These are phyloP conservation scores for Crotalus helleri DNA, from an alignment of 2,113 vertebrate genomes.

Conservation along the genomic window DNA sequence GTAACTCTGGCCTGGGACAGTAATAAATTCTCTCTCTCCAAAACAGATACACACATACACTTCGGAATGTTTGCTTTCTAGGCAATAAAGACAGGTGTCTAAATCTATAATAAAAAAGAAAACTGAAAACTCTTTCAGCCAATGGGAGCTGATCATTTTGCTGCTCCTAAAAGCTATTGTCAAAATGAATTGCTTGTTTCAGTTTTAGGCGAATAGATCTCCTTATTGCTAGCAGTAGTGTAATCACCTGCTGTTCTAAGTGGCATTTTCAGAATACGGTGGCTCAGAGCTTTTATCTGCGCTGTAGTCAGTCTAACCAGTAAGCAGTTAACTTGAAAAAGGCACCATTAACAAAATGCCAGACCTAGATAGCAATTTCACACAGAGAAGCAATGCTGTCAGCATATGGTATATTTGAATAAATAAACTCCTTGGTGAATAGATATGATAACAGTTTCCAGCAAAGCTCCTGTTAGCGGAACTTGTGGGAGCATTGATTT, in stretches of 20 bases:
- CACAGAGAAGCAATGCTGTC: conserved; percentile 37
- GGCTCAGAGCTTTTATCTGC: conserved; percentile 48
- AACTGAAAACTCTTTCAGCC: background rate
- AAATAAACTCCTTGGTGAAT: conserved; percentile 21
- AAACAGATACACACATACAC: background rate
- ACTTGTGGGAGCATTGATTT: conserved; percentile 1
- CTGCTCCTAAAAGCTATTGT: conserved; percentile 15
- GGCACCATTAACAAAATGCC: conserved; percentile 42
- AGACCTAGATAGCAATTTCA: conserved; percentile 46
- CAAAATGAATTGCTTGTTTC: conserved; percentile 35
- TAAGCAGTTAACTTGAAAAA: conserved; percentile 50
- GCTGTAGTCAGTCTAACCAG: conserved; percentile 53
- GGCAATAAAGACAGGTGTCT: background rate
- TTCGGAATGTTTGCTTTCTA: background rate
- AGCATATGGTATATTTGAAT: conserved; percentile 30
- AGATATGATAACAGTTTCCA: background rate
- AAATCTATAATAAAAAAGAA: background rate
- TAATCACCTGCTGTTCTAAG: conserved; percentile 44
- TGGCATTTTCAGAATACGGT: conserved; percentile 39
- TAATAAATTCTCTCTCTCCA: background rate
- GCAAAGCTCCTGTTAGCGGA: background rate
- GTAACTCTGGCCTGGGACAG: background rate
- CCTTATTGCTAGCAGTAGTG: conserved; percentile 45
- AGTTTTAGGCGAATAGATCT: conserved; percentile 25
- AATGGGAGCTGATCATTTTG: background rate